These are phyloP conservation scores for Penaeus japonicus DNA, from an alignment of 1,140 invertebrate species.

Conservation along the genomic window DNA sequence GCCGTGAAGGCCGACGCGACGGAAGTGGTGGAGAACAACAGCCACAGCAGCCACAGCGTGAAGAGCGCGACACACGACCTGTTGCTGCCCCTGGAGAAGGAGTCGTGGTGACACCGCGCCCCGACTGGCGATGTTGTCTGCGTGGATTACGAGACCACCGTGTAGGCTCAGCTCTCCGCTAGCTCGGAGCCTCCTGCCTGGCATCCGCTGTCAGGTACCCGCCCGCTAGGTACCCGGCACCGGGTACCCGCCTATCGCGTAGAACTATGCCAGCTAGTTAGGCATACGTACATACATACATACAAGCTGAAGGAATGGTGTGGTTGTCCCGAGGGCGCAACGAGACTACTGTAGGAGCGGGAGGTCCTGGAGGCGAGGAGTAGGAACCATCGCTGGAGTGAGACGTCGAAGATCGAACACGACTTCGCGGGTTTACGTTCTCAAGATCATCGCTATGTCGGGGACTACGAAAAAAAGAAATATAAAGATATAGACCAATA, in stretches of 20 bases:
- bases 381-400: too few relatives aligned
- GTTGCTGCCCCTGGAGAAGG: slow-evolving; percentile 55
- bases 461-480: too few relatives aligned
- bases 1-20: slow-evolving; percentile 47
- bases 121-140: slow-evolving; percentile 52
- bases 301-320: too few relatives aligned
- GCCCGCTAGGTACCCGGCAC: not conserved
- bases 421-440: too few relatives aligned
- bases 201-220: not conserved
- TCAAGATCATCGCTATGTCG: too few relatives aligned
- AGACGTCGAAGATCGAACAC: too few relatives aligned
- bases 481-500: too few relatives aligned
- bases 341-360: too few relatives aligned
- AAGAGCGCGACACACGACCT: slow-evolving; percentile 56
- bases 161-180: slow-evolving; percentile 25
- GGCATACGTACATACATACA: not conserved
- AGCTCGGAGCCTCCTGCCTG: not conserved
- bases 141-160: slow-evolving; percentile 59
- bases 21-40: slow-evolving; percentile 54
- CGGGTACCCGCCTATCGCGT: not conserved
- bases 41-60: slow-evolving; percentile 50
- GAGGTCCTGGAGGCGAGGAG: too few relatives aligned
- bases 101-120: slow-evolving; percentile 58
- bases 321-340: too few relatives aligned
- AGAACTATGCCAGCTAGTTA: not conserved